phyloP scores from a whole-genome alignment of 1,140 invertebrate genomes.

The Cyclina sinensis region DNA sequence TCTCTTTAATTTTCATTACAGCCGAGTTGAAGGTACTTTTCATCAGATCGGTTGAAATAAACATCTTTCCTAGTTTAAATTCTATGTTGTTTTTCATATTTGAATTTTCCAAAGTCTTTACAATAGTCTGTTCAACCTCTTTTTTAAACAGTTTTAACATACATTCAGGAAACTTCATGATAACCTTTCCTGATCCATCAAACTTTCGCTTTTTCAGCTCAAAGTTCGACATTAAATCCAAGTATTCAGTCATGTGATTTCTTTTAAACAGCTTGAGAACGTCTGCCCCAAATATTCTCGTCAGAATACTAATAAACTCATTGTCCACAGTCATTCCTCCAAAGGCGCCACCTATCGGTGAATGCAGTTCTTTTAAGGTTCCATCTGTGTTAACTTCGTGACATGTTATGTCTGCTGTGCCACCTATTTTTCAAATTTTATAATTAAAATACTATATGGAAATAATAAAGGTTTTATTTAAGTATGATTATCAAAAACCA shows the following conservation, averaged over 20 bases:
- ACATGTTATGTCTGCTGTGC: constrained; percentile 70
- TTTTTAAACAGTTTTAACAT: constrained; percentile 22
- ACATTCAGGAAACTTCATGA: neutral
- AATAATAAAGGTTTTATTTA: no score
- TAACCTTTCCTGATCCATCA: constrained; percentile 6
- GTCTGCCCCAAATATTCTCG: constrained; percentile 51
- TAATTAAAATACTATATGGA: no score
- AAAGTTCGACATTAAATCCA: constrained; percentile 45
- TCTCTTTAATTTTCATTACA: neutral
- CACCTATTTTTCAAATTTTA: no score
- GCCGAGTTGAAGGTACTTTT: constrained; percentile 24
- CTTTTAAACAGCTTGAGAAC: constrained; percentile 44
- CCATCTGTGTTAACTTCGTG: constrained; percentile 66
- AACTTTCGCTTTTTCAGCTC: constrained; percentile 49
- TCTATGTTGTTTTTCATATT: neutral
- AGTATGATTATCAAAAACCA: no score
- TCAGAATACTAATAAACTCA: constrained; percentile 43
- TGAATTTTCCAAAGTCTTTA: neutral
- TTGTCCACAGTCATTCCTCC: constrained; percentile 70
- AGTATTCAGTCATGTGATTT: constrained; percentile 21
- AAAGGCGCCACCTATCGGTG: constrained; percentile 67
- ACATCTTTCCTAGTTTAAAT: constrained; percentile 23
- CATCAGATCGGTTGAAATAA: neutral
- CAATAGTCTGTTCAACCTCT: neutral
- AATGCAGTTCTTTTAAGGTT: constrained; percentile 62